A percentile compares a stretch with the other conserved stretches of the same genome.
Evolutionary conservation across 2,113 vertebrate species (phyloP).

Genomic region (Pandion haliaetus): DNA sequence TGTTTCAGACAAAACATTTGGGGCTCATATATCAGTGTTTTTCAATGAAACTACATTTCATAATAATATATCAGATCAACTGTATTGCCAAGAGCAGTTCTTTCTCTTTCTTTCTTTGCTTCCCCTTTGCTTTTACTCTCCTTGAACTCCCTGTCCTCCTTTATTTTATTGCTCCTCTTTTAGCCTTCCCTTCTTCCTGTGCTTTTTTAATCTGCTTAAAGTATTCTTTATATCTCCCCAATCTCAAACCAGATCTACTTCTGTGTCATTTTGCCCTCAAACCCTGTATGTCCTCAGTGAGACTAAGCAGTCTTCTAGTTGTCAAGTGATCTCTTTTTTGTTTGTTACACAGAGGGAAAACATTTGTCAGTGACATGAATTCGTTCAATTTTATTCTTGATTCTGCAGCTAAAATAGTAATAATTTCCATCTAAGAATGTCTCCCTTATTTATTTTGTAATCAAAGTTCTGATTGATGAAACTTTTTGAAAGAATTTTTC

Average conservation of each 20-base stretch:
- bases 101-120: background rate
- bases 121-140: background rate
- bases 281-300: background rate
- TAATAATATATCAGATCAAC: background rate
- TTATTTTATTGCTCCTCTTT: background rate
- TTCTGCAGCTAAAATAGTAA: background rate
- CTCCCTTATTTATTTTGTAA: background rate
- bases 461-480: background rate
- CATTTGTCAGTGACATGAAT: background rate
- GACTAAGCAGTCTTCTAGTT: background rate
- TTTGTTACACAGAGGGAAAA: background rate
- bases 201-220: background rate
- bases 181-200: background rate
- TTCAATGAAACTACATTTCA: background rate
- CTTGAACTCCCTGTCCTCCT: background rate
- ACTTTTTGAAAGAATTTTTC: background rate
- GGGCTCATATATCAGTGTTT: background rate
- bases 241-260: background rate
- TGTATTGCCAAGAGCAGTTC: background rate
- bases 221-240: background rate
- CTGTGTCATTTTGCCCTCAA: conserved; percentile 1
- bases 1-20: background rate
- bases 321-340: background rate
- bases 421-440: background rate
- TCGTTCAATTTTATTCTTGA: background rate